Conservation (phyloP, 2,113 vertebrate genomes). For the Bolborhynchus lineola region DNA sequence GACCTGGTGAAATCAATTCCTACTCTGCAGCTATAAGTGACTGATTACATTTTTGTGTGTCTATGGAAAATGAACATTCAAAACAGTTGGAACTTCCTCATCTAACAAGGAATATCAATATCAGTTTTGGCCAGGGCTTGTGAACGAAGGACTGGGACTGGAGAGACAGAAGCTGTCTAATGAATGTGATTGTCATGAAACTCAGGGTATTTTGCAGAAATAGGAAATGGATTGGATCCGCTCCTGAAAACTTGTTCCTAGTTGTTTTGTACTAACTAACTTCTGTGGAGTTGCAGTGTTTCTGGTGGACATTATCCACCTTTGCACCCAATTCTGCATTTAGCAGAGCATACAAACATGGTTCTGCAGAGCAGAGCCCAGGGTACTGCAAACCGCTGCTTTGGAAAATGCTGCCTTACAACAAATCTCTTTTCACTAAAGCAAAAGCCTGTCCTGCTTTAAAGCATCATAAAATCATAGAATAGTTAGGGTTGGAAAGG, state of each 20-base stretch:
- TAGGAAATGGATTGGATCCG: background rate
- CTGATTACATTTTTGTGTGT: background rate
- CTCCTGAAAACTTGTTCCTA: background rate
- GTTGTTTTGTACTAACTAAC: background rate
- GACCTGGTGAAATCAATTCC: background rate
- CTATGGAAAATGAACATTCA: background rate
- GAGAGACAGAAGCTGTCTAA: background rate
- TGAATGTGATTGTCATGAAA: background rate
- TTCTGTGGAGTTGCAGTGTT: background rate
- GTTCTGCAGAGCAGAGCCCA: background rate
- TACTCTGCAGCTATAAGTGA: background rate
- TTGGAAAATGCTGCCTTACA: background rate
- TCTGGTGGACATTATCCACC: rapidly evolving
- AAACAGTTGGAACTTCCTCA: background rate
- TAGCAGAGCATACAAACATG: background rate
- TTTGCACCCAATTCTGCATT: background rate
- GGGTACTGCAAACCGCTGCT: background rate
- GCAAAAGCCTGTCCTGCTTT: background rate
- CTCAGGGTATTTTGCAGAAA: background rate
- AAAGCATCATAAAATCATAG: background rate
- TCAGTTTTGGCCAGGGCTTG: background rate
- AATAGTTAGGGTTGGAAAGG: too few relatives aligned
- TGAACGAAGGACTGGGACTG: background rate
- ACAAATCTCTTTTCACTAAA: background rate
- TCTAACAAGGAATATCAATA: conserved; percentile 8